Conservation (phyloP, 2,113 vertebrate genomes). For the Gopherus evgoodei region DNA sequence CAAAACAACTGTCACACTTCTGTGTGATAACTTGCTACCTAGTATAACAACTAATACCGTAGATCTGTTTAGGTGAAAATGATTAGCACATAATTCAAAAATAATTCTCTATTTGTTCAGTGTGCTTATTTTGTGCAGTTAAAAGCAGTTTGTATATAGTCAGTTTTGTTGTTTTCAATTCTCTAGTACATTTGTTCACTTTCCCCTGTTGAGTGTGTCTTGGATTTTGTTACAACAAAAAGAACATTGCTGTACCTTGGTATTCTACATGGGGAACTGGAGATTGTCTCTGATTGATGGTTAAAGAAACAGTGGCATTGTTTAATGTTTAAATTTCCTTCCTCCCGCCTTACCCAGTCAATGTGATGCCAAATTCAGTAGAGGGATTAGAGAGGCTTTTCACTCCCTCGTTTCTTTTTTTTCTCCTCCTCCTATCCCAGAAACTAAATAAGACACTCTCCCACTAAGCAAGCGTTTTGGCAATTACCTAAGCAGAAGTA, state of each 20-base stretch:
- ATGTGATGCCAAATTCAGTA: not conserved
- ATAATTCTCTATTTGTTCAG: not conserved
- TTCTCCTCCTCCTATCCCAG: not conserved
- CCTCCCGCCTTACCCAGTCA: not conserved
- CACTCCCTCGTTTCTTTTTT: not conserved
- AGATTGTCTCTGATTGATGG: not conserved
- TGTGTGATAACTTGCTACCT: not conserved
- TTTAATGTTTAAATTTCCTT: not conserved
- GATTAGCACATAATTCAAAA: not conserved
- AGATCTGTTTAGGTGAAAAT: not conserved
- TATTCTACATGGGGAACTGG: not conserved
- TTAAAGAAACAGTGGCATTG: not conserved
- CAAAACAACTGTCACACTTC: not conserved
- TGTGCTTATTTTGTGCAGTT: not conserved
- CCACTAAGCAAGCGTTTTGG: accelerated
- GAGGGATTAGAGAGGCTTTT: not conserved
- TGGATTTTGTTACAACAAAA: not conserved
- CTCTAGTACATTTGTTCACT: not conserved
- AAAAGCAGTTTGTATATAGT: not conserved
- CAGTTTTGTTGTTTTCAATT: not conserved
- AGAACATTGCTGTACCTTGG: not conserved
- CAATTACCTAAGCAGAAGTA: not conserved
- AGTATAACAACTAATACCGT: not conserved
- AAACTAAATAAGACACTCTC: not conserved
- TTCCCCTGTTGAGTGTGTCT: not conserved